Evolutionary conservation across 2,113 vertebrate species (phyloP), one percentile per base, ranked within the genome.

Genomic region (Rhagologus leucostigma): DNA sequence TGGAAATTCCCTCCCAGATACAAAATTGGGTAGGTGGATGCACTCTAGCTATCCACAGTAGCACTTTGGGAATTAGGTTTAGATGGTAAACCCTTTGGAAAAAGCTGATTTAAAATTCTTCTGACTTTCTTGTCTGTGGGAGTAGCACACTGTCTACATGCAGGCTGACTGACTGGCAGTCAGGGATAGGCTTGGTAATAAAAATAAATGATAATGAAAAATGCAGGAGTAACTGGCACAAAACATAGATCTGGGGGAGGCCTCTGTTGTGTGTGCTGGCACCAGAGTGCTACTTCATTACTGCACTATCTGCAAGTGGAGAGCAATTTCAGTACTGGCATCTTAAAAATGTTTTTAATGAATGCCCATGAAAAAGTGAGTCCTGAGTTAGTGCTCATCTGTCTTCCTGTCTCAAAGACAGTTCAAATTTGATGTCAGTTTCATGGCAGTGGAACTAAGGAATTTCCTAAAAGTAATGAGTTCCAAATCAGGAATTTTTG

Each of bases 161-260:
- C 26, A 63, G 42, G 35, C 84, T 89, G 73, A 15, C 55, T 81
- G 80, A 87, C 35, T 89, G 82, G 30, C 62, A 87, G 55, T 64
- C 44, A 85, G 32, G 55, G 23, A 16, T 47, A 84, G 16, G 29
- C 60, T 84, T 80, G 44, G 56, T 88, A 88, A 90, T 75, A 95
- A 92, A 95, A 94, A 86, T 52, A 89, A 87, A 86, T 39, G 0
- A 59, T 90, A 65, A 91, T 85, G 63, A 84, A 90, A 94, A 95
- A 71, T 49, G 53, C 68, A 85, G 0, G 7, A 21, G 10, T 74
- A 84, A 67, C 46, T 85, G 81, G 42, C 65, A 79, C 19, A 70
- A 87, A 82, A 20, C 29, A 16, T 1, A 65, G 53, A 44, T 17
- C 30, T 80, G 39, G 16, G 16, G 49, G 42, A 96, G 59, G 11